Percentiles rank a stretch among this genome's conserved stretches.
phyloP scores from a whole-genome alignment of 1,140 invertebrate genomes.

The Pogonognathellus flavescens region DNA sequence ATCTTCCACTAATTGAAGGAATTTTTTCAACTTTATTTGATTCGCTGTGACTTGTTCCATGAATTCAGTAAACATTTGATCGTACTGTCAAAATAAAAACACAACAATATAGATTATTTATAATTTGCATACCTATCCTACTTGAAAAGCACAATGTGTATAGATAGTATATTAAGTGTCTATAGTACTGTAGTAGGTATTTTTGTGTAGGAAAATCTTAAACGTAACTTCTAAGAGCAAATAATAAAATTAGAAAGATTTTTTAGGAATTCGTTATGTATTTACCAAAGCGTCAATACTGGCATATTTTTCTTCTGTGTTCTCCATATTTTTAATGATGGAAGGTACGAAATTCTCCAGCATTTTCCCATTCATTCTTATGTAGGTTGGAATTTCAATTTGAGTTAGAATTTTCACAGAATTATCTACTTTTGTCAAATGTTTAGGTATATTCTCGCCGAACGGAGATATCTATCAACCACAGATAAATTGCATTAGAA shows the following conservation, averaged over 20 bases:
- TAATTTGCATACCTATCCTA: neutral
- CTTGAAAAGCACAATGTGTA: neutral
- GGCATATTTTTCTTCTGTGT: slow-evolving; percentile 12
- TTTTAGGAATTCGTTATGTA: too few relatives aligned
- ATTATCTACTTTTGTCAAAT: neutral
- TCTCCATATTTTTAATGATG: slow-evolving; percentile 17
- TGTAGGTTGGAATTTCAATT: slow-evolving; percentile 30
- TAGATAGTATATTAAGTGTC: too few relatives aligned
- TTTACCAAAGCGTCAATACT: neutral
- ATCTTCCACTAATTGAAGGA: neutral
- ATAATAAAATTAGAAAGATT: too few relatives aligned
- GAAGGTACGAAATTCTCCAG: slow-evolving; percentile 38
- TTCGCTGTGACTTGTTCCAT: neutral
- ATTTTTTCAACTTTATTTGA: neutral
- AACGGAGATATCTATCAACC: too few relatives aligned
- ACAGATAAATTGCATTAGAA: too few relatives aligned
- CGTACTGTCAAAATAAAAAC: neutral
- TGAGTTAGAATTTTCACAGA: neutral
- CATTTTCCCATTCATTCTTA: neutral
- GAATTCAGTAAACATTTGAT: slow-evolving; percentile 1
- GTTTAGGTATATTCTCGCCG: neutral
- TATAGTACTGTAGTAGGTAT: too few relatives aligned
- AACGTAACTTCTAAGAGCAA: too few relatives aligned
- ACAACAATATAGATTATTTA: neutral
- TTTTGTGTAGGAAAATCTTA: too few relatives aligned